Evolutionary conservation across 2,797 vertebrate species (phyloP).

Genomic region (Chrosomus eos): DNA sequence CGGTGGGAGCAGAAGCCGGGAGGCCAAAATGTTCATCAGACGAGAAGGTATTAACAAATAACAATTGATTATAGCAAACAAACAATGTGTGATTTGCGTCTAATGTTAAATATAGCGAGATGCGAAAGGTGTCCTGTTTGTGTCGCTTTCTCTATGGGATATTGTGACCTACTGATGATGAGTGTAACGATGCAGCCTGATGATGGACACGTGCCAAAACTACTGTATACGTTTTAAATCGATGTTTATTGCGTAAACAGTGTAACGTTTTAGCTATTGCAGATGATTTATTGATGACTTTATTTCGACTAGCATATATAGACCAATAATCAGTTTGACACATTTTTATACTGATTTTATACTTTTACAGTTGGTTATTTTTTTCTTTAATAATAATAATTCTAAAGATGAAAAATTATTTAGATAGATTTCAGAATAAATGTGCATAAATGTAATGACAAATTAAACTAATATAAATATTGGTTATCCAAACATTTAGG

Average conservation of each 20-base stretch:
- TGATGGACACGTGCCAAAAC: conserved; percentile 40
- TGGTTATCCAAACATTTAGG: background rate
- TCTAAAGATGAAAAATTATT: background rate
- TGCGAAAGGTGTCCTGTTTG: background rate
- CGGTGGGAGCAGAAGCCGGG: conserved; percentile 40
- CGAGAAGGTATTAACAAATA: conserved; percentile 61
- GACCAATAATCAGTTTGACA: background rate
- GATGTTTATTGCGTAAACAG: background rate
- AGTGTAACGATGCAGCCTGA: conserved; percentile 3
- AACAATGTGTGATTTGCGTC: background rate
- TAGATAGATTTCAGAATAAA: background rate
- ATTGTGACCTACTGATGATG: conserved; percentile 7
- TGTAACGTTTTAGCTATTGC: background rate
- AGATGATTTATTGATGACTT: background rate
- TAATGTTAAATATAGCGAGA: background rate
- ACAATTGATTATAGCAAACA: background rate
- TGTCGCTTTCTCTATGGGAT: conserved; percentile 5
- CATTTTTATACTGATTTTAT: background rate
- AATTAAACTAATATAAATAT: background rate
- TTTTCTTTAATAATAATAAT: background rate
- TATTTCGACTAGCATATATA: background rate
- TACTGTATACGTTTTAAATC: background rate
- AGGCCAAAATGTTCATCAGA: conserved; percentile 52
- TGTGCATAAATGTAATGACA: background rate
- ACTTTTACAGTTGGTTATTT: background rate